These are phyloP conservation scores for Theonella swinhoei DNA, from an alignment of 37 sponge, comb jelly and placozoan species.

Conservation along the genomic window DNA sequence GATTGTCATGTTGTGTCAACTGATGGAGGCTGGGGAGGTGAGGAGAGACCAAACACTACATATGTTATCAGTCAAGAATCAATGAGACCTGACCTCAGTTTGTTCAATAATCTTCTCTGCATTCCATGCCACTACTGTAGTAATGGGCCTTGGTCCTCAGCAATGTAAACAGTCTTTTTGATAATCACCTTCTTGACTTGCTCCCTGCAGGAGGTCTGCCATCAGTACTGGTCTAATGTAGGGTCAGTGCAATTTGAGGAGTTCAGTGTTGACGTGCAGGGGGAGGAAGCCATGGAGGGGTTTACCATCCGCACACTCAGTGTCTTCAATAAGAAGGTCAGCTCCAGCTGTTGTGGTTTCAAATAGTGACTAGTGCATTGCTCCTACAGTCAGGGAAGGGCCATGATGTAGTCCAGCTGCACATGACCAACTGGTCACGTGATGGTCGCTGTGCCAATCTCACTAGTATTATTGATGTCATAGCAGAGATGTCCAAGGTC, in stretches of 20 bases:
- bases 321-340: conserved; percentile 25
- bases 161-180: no score
- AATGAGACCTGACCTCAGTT: no score
- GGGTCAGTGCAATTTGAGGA: conserved; percentile 38
- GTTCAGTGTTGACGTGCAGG: conserved; percentile 17
- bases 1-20: conserved; percentile 49
- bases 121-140: no score
- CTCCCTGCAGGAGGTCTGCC: conserved; percentile 63
- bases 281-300: conserved; percentile 34
- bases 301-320: conserved; percentile 32
- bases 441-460: conserved; percentile 56
- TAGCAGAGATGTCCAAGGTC: conserved; percentile 73
- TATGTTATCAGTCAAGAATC: no score
- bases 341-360: not conserved
- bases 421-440: conserved; percentile 75
- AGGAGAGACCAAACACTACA: no score
- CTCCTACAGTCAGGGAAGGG: conserved; percentile 25
- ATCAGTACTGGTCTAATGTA: conserved; percentile 75
- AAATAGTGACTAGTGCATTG: not conserved
- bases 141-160: no score
- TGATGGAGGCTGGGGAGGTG: conserved; percentile 52
- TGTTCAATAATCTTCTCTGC: no score
- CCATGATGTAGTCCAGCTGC: conserved; percentile 79
- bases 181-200: no score
- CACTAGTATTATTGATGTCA: conserved; percentile 63